Percentiles rank a stretch among this genome's conserved stretches.
phyloP scores from a whole-genome alignment of 2,797 vertebrate genomes.

The Enoplosus armatus region DNA sequence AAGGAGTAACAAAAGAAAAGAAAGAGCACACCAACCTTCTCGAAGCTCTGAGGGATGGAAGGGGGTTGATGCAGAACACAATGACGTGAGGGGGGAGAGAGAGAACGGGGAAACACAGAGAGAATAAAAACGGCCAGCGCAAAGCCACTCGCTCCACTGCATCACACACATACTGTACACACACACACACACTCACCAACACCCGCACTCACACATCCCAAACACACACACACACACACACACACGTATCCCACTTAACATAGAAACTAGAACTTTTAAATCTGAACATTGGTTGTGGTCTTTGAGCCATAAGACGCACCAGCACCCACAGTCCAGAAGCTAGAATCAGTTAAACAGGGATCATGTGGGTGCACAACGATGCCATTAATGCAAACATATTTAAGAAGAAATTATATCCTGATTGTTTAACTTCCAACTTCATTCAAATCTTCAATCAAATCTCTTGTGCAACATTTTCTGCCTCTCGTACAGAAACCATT shows the following conservation, averaged over 20 bases:
- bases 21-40: conserved; percentile 99
- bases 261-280: conserved; percentile 55
- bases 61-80: conserved; percentile 99
- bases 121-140: conserved; percentile 99
- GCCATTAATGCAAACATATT: conserved; percentile 5
- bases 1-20: conserved; percentile 98
- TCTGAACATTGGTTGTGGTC: conserved; percentile 60
- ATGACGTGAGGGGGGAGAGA: conserved; percentile 98
- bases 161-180: conserved; percentile 34
- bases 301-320: conserved; percentile 47
- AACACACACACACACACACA: conserved; percentile 29
- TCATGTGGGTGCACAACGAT: conserved; percentile 29
- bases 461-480: conserved; percentile 36
- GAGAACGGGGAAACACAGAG: conserved; percentile 99
- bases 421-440: conserved; percentile 34
- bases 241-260: conserved; percentile 63
- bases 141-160: conserved; percentile 83
- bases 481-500: conserved; percentile 72
- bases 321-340: conserved; percentile 52
- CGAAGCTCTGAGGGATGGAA: conserved; percentile 99
- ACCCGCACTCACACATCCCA: no score
- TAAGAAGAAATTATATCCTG: not conserved
- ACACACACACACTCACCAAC: conserved; percentile 26
- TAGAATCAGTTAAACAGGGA: conserved; percentile 48
- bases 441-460: conserved; percentile 29